phyloP scores from a whole-genome alignment of 2,888 invertebrate species.

The Philonicus albiceps region DNA sequence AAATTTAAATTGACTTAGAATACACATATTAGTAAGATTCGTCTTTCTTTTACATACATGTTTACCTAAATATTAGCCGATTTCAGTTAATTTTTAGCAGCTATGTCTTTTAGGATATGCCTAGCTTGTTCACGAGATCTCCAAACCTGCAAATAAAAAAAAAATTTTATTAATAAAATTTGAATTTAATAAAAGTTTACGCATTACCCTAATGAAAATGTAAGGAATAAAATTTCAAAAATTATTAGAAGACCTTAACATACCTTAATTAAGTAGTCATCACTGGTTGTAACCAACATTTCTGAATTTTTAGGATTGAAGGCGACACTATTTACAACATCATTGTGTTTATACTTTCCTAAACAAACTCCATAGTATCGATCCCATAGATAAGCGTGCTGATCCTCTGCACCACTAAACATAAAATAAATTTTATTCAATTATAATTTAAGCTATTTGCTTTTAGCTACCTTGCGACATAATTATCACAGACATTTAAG shows the following conservation, averaged over 20 bases:
- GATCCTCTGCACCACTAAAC: conserved; percentile 82
- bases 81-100: not conserved
- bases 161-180: no score
- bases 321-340: conserved; percentile 86
- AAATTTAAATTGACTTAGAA: not conserved
- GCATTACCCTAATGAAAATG: no score
- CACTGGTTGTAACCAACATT: conserved; percentile 83
- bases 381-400: conserved; percentile 85
- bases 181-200: no score
- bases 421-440: not conserved
- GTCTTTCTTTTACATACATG: not conserved
- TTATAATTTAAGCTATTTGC: not conserved
- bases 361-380: conserved; percentile 81
- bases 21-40: not conserved
- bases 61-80: not conserved
- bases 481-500: conserved; percentile 81
- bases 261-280: conserved; percentile 78
- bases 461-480: conserved; percentile 76
- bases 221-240: no score
- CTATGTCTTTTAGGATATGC: not conserved
- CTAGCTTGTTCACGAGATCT: conserved; percentile 43
- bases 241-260: no score
- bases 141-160: conserved; percentile 41
- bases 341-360: conserved; percentile 76
- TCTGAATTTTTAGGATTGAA: conserved; percentile 83